Conservation (phyloP, 2,888 invertebrate species). For the Epistrophe eligans region DNA sequence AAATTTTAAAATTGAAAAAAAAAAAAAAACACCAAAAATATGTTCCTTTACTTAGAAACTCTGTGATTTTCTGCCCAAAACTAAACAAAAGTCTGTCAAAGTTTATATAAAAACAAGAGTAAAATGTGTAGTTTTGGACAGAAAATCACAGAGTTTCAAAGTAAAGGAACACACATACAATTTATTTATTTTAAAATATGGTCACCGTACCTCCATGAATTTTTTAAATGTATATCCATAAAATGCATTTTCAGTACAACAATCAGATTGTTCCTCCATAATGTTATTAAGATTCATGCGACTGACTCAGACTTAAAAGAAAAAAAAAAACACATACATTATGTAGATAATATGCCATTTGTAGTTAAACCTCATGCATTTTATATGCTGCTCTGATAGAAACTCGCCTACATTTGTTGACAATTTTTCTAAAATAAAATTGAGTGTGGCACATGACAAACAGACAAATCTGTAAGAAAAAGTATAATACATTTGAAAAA, state of each 20-base stretch:
- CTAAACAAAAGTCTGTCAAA: no score
- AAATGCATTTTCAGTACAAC: constrained; percentile 3
- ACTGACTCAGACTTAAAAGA: neutral
- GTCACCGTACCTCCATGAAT: constrained; percentile 1
- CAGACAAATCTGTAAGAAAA: constrained; percentile 11
- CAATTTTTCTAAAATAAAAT: constrained; percentile 18
- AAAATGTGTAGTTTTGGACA: no score
- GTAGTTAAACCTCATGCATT: neutral
- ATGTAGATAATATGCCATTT: neutral
- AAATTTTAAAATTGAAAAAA: no score
- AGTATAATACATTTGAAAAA: neutral
- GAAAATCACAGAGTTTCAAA: no score
- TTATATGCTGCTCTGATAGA: neutral
- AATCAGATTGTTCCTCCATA: constrained; percentile 1
- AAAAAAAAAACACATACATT: neutral
- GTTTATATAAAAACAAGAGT: no score
- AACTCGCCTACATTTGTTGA: constrained; percentile 22
- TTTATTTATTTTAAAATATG: no score
- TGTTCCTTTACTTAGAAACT: no score
- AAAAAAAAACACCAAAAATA: no score
- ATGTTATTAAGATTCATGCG: constrained; percentile 6
- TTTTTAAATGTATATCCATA: constrained; percentile 1
- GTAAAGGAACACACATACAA: no score
- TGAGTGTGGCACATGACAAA: constrained; percentile 20
- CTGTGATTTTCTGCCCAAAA: no score